Conservation (phyloP, 1,140 invertebrate species). For the Nasonia longicornis region DNA sequence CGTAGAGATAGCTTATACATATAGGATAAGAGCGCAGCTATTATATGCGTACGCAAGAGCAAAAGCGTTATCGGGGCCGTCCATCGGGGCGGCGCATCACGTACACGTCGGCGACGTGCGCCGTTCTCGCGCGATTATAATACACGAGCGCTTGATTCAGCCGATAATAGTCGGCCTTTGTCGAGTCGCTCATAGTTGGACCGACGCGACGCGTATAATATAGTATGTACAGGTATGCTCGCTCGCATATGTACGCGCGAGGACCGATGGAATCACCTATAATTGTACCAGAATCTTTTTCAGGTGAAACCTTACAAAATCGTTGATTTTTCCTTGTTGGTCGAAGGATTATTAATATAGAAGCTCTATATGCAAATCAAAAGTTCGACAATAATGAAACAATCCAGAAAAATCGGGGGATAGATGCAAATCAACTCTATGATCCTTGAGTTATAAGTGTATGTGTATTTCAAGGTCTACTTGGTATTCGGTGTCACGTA, state of each 20-base stretch:
- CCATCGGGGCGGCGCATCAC: slow-evolving; percentile 35
- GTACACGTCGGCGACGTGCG: background rate
- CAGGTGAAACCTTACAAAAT: too few species aligned
- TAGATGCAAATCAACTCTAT: slow-evolving; percentile 13
- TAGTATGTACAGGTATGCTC: too few species aligned
- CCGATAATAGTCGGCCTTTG: slow-evolving; percentile 38
- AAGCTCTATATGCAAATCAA: too few species aligned
- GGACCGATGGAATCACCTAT: too few species aligned
- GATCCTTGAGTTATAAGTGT: slow-evolving; percentile 52
- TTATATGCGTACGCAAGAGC: slow-evolving; percentile 5
- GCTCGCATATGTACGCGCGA: too few species aligned
- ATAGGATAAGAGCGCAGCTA: background rate
- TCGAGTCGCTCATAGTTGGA: background rate
- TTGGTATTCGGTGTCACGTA: slow-evolving; percentile 71
- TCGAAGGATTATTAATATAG: too few species aligned
- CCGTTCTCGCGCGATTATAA: slow-evolving; percentile 32
- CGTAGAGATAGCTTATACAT: background rate
- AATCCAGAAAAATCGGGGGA: background rate
- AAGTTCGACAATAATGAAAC: too few species aligned
- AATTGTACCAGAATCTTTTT: too few species aligned
- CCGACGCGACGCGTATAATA: too few species aligned
- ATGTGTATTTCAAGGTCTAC: slow-evolving; percentile 63
- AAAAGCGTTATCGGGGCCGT: slow-evolving; percentile 28
- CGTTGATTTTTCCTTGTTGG: background rate
- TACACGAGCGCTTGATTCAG: slow-evolving; percentile 26